These are phyloP conservation scores for Heliothis peltigera DNA, from an alignment of 2,888 invertebrate genomes.

Conservation along the genomic window DNA sequence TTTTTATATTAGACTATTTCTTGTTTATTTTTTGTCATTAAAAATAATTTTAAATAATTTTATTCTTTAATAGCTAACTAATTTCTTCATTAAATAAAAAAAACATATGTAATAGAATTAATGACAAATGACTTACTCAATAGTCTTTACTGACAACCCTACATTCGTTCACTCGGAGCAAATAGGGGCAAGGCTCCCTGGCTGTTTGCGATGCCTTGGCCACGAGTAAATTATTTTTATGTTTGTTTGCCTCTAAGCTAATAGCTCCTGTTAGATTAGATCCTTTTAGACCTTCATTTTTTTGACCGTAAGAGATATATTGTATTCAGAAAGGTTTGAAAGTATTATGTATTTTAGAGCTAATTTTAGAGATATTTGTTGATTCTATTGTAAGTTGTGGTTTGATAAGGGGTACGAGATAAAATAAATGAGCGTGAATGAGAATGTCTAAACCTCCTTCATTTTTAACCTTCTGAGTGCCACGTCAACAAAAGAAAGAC, in stretches of 20 bases:
- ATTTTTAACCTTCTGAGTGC: no score
- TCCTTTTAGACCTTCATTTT: slow-evolving; percentile 21
- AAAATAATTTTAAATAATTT: neutral
- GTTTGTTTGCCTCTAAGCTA: slow-evolving; percentile 43
- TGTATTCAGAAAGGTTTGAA: neutral
- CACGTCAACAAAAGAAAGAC: no score
- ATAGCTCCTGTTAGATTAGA: slow-evolving; percentile 40
- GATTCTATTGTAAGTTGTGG: no score
- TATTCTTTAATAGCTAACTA: no score
- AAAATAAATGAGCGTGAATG: no score
- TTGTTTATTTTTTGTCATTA: neutral
- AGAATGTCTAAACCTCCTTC: no score
- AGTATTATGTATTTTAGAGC: no score
- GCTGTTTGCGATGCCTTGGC: slow-evolving; percentile 43
- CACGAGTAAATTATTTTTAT: slow-evolving; percentile 54
- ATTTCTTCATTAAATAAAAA: neutral
- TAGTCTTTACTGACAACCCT: slow-evolving; percentile 32
- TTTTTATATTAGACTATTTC: no score
- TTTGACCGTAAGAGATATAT: neutral
- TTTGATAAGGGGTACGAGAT: no score
- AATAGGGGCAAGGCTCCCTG: slow-evolving; percentile 51
- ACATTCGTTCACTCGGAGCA: slow-evolving; percentile 26
- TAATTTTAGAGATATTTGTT: no score
- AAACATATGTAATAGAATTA: neutral
- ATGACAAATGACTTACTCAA: slow-evolving; percentile 2